A percentile compares a stretch with the other conserved stretches of the same genome.
These are phyloP conservation scores for Myiotriccus ornatus DNA, from an alignment of 2,797 vertebrate genomes.

Conservation along the genomic window DNA sequence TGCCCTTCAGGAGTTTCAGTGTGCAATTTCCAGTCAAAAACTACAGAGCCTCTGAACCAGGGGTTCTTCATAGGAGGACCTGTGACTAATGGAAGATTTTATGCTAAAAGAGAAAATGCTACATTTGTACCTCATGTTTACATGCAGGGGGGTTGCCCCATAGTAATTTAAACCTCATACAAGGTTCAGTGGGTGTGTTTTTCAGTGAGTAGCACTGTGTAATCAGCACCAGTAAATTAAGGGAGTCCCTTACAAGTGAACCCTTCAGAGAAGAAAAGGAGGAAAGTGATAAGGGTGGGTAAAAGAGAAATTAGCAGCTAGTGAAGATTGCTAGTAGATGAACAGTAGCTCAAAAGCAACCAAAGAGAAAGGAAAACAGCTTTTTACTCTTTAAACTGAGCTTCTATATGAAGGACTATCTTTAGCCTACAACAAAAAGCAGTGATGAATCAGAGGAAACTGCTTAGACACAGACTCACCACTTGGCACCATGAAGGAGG, in stretches of 20 bases:
- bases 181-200: background rate
- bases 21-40: background rate
- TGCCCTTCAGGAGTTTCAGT: background rate
- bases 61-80: background rate
- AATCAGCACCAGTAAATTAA: background rate
- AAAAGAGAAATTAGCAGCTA: background rate
- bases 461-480: conserved; percentile 14
- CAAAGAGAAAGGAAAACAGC: background rate
- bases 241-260: background rate
- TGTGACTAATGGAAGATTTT: background rate
- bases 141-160: background rate
- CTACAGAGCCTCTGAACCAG: background rate
- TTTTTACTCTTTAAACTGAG: background rate
- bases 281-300: background rate
- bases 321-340: background rate
- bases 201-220: background rate
- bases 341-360: background rate
- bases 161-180: background rate
- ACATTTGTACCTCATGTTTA: background rate
- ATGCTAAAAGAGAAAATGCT: background rate
- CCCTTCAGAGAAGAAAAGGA: background rate
- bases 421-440: background rate
- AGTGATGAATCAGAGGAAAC: conserved; percentile 38
- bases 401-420: background rate
- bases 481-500: background rate